Percentiles rank a stretch among this genome's conserved stretches.
phyloP scores from a whole-genome alignment of 2,888 invertebrate genomes.

The Orgyia antiqua region DNA sequence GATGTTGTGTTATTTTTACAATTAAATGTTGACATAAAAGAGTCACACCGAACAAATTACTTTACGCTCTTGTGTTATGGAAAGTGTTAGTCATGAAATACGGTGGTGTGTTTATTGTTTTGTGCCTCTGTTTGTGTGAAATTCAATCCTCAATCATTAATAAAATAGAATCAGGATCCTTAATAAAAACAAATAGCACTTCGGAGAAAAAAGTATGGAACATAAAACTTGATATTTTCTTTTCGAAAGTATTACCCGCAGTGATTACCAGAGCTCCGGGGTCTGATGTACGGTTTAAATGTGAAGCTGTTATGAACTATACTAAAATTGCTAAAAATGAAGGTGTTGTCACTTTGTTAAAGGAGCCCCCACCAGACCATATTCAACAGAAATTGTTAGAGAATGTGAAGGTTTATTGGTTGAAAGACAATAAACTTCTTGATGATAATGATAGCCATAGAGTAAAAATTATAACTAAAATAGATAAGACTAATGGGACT shows the following conservation, averaged over 20 bases:
- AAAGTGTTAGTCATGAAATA: conserved; percentile 66
- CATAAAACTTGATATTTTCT: conserved; percentile 65
- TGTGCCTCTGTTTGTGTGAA: conserved; percentile 51
- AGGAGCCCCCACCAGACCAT: conserved; percentile 58
- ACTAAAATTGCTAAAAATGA: conserved; percentile 63
- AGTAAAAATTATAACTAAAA: conserved; percentile 51
- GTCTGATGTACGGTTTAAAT: conserved; percentile 56
- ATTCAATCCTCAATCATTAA: conserved; percentile 40
- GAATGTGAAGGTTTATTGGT: conserved; percentile 66
- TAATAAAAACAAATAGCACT: conserved; percentile 48
- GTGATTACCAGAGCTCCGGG: conserved; percentile 43
- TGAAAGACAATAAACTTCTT: conserved; percentile 52
- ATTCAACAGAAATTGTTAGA: conserved; percentile 59
- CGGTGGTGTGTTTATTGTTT: conserved; percentile 58
- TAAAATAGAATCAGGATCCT: conserved; percentile 43
- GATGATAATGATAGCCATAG: conserved; percentile 33
- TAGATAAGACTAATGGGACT: conserved; percentile 60
- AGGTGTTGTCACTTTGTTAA: conserved; percentile 51
- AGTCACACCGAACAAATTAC: conserved; percentile 3
- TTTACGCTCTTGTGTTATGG: conserved; percentile 47
- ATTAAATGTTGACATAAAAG: too few relatives aligned
- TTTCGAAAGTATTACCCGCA: conserved; percentile 56
- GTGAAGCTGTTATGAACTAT: conserved; percentile 66
- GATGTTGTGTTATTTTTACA: too few relatives aligned
- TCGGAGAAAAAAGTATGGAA: conserved; percentile 64